Evolutionary conservation across 2,888 invertebrate species (phyloP), one percentile per base, ranked within the genome.

Genomic region (Amaurobius ferox): DNA sequence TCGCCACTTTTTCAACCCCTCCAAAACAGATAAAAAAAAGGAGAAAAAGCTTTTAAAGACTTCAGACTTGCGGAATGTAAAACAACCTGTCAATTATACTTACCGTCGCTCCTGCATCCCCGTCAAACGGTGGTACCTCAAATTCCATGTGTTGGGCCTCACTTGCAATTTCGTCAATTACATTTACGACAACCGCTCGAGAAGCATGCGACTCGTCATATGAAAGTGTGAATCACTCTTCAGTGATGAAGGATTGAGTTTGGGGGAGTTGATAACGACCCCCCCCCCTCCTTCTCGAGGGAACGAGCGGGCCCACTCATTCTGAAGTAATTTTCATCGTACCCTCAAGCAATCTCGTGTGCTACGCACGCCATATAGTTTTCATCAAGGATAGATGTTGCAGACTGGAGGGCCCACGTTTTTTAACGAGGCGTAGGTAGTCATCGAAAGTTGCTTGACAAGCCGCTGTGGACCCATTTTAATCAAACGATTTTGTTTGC

Each of bases 71-170:
- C 55, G 83, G 83, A 77, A 83, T 83, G 83, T 83, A 83, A 83
- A 83, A 83, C 83, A 83, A 77, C 83, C 83, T 83, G 83, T 83
- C 83, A 83, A 83, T 83, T 83, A 83, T 62, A 72, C 77, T 83
- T 77, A 81, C 62, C 23, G 67, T 55, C 32, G n/a, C 35, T n/a
- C 39, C 19, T n/a, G 39, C 74, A 30, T 19, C 66, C 55, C 19
- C 55, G 66, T n/a, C 66, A 32, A 23, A 23, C 55, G 55, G 3
- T 55, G 55, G 55, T 19, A 55, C 5, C 55, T 23, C 2, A 16
- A 44, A 79, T 23, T 44, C n/a, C 35, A 0, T 6, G 55, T n/a
- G n/a, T n/a, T n/a, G n/a, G n/a, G n/a, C n/a, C n/a, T 71, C 71
- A 16, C 9, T 64, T 23, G 35, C 72, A 30, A 66, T 77, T 77